Evolutionary conservation across 2,113 vertebrate species (phyloP).

Genomic region (Syngnathus scovelli): DNA sequence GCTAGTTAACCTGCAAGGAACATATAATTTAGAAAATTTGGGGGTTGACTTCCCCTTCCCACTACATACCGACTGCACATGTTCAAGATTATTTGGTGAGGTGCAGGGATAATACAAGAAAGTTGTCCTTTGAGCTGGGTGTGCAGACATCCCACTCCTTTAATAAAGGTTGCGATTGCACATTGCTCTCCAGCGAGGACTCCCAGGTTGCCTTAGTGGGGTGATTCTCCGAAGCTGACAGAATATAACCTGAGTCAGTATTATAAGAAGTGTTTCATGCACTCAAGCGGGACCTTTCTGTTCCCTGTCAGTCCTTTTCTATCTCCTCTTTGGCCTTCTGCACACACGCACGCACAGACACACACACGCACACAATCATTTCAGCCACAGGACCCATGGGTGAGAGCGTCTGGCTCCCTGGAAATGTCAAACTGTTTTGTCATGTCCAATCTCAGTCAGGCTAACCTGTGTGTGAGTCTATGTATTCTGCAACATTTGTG

Average conservation of each 20-base stretch:
- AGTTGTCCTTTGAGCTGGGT: constrained; percentile 17
- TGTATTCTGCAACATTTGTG: constrained; percentile 9
- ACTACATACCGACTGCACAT: background rate
- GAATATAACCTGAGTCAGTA: constrained; percentile 49
- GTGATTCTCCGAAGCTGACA: constrained; percentile 38
- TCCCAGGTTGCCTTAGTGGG: constrained; percentile 17
- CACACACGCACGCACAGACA: background rate
- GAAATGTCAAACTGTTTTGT: constrained; percentile 77
- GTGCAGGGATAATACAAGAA: constrained; percentile 19
- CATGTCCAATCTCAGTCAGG: constrained; percentile 63
- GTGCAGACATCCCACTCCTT: constrained; percentile 2
- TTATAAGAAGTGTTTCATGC: constrained; percentile 47
- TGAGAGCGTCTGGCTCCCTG: constrained; percentile 62
- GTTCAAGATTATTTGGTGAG: background rate
- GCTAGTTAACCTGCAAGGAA: too few species aligned
- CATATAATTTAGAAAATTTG: too few species aligned
- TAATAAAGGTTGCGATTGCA: constrained; percentile 32
- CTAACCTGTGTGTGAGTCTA: constrained; percentile 33
- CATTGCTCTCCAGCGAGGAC: background rate
- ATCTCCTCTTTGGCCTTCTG: constrained; percentile 10
- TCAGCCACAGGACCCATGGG: constrained; percentile 63
- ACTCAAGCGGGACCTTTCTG: constrained; percentile 37
- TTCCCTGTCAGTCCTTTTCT: constrained; percentile 40
- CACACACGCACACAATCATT: constrained; percentile 12
- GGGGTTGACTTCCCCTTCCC: too few species aligned